A percentile compares a stretch with the other conserved stretches of the same genome.
These are phyloP conservation scores for Clarias batrachus DNA, from an alignment of 2,113 vertebrate genomes.

Conservation along the genomic window DNA sequence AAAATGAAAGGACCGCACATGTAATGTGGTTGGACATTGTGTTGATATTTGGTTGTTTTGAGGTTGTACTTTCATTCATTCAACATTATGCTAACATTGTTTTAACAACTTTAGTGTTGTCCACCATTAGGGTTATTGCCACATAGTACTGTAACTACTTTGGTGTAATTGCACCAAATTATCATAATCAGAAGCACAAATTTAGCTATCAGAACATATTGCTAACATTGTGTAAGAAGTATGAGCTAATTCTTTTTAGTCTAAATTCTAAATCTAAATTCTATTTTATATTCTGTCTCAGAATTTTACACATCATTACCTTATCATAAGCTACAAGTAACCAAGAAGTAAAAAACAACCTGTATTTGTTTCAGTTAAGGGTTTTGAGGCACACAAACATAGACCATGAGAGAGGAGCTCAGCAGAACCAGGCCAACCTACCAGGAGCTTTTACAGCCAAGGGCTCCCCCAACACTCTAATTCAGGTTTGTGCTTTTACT, in stretches of 20 bases:
- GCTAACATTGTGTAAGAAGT: background rate
- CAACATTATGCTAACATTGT: too few species aligned
- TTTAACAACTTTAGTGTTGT: too few species aligned
- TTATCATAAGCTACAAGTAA: background rate
- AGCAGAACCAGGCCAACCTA: conserved; percentile 58
- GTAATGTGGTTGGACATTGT: too few species aligned
- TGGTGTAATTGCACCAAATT: background rate
- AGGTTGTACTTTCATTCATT: too few species aligned
- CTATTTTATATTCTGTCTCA: too few species aligned
- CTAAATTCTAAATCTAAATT: too few species aligned
- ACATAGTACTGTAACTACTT: background rate
- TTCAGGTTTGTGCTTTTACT: conserved; percentile 63
- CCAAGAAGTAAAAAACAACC: background rate
- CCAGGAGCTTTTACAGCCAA: conserved; percentile 68
- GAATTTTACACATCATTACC: too few species aligned
- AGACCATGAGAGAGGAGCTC: conserved; percentile 63
- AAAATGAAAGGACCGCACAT: too few species aligned
- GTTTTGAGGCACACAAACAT: conserved; percentile 7
- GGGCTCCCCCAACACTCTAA: conserved; percentile 71
- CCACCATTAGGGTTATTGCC: too few species aligned
- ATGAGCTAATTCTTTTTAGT: background rate
- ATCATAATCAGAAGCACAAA: background rate
- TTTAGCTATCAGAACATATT: background rate
- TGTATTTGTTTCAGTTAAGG: conserved; percentile 35
- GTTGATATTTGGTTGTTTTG: too few species aligned